Evolutionary conservation across 30 jellyfish, hydroid and myxozoan genomes (phyloP), one percentile per base, ranked within the genome.

Genomic region (Mastigias papua): DNA sequence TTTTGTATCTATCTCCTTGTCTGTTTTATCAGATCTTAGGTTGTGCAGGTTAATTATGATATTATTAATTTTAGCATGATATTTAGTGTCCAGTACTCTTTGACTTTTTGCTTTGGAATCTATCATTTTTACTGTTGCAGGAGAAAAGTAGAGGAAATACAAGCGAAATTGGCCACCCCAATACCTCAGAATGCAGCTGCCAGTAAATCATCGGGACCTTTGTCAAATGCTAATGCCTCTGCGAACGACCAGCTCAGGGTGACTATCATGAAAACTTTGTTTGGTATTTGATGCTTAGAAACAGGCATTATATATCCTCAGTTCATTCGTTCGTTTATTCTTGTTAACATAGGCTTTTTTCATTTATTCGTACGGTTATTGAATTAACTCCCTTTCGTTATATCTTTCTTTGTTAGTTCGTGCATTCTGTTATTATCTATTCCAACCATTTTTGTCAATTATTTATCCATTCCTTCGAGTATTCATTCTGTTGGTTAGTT

Each of bases 101-200:
- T n/a, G n/a, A n/a, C n/a, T n/a, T n/a, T n/a, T n/a, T n/a, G n/a
- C n/a, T n/a, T n/a, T n/a, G n/a, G n/a, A n/a, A n/a, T n/a, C n/a
- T n/a, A n/a, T n/a, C n/a, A n/a, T n/a, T 19, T 57, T 57, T 20
- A 10, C 0, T 20, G 4, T 63, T 63, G 35, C 92, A 90, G 97
- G 84, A 34, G 34, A 27, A 90, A 90, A 68, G 78, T 90, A 5
- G 97, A 82, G 29, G 97, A 90, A 68, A 69, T 90, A 69, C 94
- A 67, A 30, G 34, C 92, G 35, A 90, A 75, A 72, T 32, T 90
- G 51, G 77, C 93, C 1, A 62, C 32, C 62, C 23, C 82, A 1
- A 16, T 89, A 19, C 69, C 94, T n/a, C 77, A 75, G 30, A 34
- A 26, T 46, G 90, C 92, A 21, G 31, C 96, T 28, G 48, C 54